Conservation (phyloP, 92 coral and sea anemone genomes). For the Palythoa heliodiscus region DNA sequence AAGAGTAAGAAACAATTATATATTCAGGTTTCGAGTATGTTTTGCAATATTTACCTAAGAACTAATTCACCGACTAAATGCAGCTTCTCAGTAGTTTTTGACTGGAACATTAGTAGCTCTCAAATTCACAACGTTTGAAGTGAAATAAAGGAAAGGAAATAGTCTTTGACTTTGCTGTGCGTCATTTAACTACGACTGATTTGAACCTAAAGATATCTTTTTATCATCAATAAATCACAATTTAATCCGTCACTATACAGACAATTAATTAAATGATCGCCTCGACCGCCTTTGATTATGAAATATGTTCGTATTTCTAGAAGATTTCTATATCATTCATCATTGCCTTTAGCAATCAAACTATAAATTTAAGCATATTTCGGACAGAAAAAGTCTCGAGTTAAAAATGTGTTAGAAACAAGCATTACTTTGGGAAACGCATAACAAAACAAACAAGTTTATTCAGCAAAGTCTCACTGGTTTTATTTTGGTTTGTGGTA, state of each 20-base stretch:
- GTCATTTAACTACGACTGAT: neutral
- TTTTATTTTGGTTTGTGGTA: no score
- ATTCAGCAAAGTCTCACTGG: no score
- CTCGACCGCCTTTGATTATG: neutral
- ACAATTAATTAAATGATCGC: neutral
- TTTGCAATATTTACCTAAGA: neutral
- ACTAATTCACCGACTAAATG: neutral
- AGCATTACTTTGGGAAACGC: no score
- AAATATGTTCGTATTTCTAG: neutral
- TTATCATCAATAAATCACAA: neutral
- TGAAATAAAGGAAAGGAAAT: neutral
- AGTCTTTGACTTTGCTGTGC: neutral
- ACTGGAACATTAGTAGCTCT: no score
- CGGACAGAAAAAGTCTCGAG: neutral
- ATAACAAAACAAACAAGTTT: no score
- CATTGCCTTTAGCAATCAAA: neutral
- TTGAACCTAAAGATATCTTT: neutral
- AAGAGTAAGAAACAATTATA: neutral
- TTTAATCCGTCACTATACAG: neutral
- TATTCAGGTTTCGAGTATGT: neutral
- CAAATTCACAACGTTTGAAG: neutral
- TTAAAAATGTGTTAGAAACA: no score
- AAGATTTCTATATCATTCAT: slow-evolving; percentile 3
- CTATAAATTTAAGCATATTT: neutral
- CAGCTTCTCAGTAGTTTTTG: neutral